phyloP scores from a whole-genome alignment of 1,140 invertebrate genomes.

The Antheraea mylitta region DNA sequence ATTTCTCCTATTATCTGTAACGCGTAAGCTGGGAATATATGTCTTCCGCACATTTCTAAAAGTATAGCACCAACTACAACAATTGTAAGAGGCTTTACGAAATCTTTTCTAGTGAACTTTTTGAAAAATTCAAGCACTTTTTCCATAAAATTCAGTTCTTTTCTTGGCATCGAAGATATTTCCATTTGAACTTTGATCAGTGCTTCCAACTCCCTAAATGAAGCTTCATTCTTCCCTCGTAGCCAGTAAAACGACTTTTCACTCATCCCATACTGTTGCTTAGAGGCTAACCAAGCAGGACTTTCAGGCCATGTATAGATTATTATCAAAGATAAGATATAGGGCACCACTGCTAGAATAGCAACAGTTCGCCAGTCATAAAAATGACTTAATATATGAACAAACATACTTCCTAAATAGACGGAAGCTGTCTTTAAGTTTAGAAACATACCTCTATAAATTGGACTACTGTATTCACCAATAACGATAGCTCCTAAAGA shows the following conservation, averaged over 20 bases:
- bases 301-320: slow-evolving; percentile 17
- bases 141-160: slow-evolving; percentile 5
- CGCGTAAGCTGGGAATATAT: slow-evolving; percentile 61
- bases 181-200: slow-evolving; percentile 47
- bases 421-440: slow-evolving; percentile 58
- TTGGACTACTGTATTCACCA: slow-evolving; percentile 33
- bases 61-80: slow-evolving; percentile 38
- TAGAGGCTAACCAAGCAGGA: slow-evolving; percentile 47
- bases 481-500: slow-evolving; percentile 26
- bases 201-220: slow-evolving; percentile 42
- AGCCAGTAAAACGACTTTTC: slow-evolving; percentile 53
- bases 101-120: slow-evolving; percentile 55
- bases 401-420: slow-evolving; percentile 28
- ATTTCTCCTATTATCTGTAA: slow-evolving; percentile 51
- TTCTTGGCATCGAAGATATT: slow-evolving; percentile 9
- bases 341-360: slow-evolving; percentile 35
- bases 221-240: slow-evolving; percentile 36
- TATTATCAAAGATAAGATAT: slow-evolving; percentile 34
- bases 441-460: slow-evolving; percentile 46
- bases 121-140: slow-evolving; percentile 33
- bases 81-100: slow-evolving; percentile 52
- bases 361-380: slow-evolving; percentile 51
- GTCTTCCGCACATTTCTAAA: slow-evolving; percentile 53
- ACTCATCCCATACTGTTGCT: slow-evolving; percentile 26
- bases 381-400: slow-evolving; percentile 41